Base-by-base conservation (phyloP, 2,797 vertebrate genomes). In the Cygnus olor region DNA sequence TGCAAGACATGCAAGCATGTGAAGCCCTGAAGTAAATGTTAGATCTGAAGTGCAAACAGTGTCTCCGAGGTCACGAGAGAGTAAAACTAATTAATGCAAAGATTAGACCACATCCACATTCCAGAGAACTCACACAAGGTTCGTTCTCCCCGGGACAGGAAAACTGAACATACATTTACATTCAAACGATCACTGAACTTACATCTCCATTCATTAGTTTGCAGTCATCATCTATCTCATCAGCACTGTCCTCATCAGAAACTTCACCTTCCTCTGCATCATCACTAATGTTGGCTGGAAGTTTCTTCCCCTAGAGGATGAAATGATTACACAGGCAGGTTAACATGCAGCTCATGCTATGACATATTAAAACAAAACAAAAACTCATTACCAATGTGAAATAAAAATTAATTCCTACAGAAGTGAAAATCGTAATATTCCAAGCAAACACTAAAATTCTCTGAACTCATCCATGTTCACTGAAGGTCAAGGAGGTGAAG, bases 181-280 rank as follows among this genome's bases (percentile, higher is more conserved):
- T 44, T 72, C 21, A n/a, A 63, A 73, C 3, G 11, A 19, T 32
- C 69, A 25, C 53, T 47, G 42, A 61, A 98, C 99, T 94, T 98
- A 99, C 99, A 60, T 99, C 99, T 97, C 99, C 99, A 2, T 99
- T 99, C 97, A 99, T 98, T 57, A 99, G 96, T 95, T 99, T 99
- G 93, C 99, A 99, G 96, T 99, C 99, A 1, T 99, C 99, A 11
- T 99, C 99, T 36, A 99, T 99, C 97, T 99, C 99, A 11, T 99
- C 99, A 0, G 99, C 99, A 0, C 99, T 99, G 98, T 99, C 99
- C 94, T 99, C 99, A 3, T 99, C 99, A 0, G 99, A 99, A 87
- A 99, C 99, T 44, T 99, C 99, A 1, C 99, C 99, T 93, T 99
- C 99, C 81, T 99, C 99, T 1, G 98, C 99, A 4, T 99, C 98